Conservation (phyloP, 2,797 vertebrate species). For the Orientallactaga sibirica region DNA sequence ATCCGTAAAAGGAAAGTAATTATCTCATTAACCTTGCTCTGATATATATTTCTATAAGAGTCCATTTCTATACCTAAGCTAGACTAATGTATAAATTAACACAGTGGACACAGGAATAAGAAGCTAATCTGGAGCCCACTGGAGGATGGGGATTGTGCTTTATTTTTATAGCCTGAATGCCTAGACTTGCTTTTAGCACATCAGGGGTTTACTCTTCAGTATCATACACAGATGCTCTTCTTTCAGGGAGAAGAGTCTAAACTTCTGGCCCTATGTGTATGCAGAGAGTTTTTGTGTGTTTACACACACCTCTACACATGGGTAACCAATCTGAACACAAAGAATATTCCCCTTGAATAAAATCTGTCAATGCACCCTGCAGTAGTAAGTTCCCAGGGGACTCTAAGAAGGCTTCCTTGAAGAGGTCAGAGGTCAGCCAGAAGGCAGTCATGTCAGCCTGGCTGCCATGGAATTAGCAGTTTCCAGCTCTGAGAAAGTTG, state of each 20-base stretch:
- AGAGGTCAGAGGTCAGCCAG: background rate
- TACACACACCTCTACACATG: background rate
- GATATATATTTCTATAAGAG: conserved; percentile 12
- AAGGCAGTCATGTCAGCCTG: background rate
- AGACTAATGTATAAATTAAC: background rate
- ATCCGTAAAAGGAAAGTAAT: background rate
- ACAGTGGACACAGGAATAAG: conserved; percentile 4
- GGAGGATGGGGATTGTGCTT: background rate
- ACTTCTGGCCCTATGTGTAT: background rate
- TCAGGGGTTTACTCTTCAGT: background rate
- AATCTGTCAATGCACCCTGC: background rate
- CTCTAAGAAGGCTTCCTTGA: background rate
- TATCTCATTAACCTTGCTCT: conserved; percentile 5
- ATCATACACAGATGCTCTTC: background rate
- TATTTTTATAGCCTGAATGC: background rate
- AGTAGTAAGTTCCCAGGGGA: background rate
- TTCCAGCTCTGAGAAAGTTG: background rate
- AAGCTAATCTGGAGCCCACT: background rate
- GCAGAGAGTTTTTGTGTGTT: background rate
- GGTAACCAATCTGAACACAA: background rate
- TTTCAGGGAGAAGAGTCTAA: background rate
- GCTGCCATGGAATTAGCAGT: conserved; percentile 7
- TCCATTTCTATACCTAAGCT: background rate
- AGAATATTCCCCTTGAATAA: background rate
- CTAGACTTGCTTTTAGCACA: background rate